These are phyloP conservation scores for Collichthys lucidus DNA, from an alignment of 2,113 vertebrate species.

Conservation along the genomic window DNA sequence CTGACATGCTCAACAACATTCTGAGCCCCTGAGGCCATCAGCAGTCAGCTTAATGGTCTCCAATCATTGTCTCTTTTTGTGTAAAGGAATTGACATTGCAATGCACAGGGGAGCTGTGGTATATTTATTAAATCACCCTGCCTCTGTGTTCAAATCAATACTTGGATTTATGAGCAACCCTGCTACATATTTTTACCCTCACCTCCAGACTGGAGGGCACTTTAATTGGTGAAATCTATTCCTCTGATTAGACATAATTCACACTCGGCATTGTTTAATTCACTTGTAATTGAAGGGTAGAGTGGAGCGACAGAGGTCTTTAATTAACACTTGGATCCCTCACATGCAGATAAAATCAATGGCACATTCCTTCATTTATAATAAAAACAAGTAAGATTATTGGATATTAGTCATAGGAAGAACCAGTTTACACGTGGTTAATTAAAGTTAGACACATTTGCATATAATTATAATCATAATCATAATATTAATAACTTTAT, in stretches of 20 bases:
- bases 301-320: slow-evolving; percentile 67
- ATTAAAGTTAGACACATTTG: slow-evolving; percentile 47
- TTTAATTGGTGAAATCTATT: slow-evolving; percentile 82
- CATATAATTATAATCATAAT: background rate
- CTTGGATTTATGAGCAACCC: slow-evolving; percentile 71
- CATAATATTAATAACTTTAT: background rate
- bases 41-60: slow-evolving; percentile 38
- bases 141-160: slow-evolving; percentile 75
- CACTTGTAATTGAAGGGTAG: slow-evolving; percentile 78
- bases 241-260: slow-evolving; percentile 79
- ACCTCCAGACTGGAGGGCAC: slow-evolving; percentile 70
- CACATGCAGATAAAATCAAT: slow-evolving; percentile 67
- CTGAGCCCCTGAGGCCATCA: slow-evolving; percentile 16
- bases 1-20: slow-evolving; percentile 15
- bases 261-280: slow-evolving; percentile 79
- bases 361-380: slow-evolving; percentile 49
- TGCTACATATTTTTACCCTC: slow-evolving; percentile 65
- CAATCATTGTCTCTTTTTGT: slow-evolving; percentile 44
- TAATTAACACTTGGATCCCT: slow-evolving; percentile 63
- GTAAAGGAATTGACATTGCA: slow-evolving; percentile 35
- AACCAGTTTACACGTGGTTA: slow-evolving; percentile 10
- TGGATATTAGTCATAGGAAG: slow-evolving; percentile 30
- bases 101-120: slow-evolving; percentile 35
- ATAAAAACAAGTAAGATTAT: slow-evolving; percentile 36
- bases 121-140: slow-evolving; percentile 66